A percentile compares a stretch with the other conserved stretches of the same genome.
Conservation (phyloP, 1,140 invertebrate genomes). For the Epicauta chinensis region DNA sequence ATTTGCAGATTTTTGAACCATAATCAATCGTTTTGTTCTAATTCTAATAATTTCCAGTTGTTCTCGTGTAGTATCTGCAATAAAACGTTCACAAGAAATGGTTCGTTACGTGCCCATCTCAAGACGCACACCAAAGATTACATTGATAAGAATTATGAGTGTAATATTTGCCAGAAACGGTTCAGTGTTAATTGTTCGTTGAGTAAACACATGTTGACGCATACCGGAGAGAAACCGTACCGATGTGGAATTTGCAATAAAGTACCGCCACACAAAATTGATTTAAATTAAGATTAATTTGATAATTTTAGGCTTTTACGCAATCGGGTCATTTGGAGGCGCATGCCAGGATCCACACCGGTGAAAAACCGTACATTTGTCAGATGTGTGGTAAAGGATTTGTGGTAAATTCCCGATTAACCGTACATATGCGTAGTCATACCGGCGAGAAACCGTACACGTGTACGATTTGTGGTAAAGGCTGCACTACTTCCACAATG, state of each 20-base stretch:
- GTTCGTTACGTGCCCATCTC: slow-evolving; percentile 12
- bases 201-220: slow-evolving; percentile 28
- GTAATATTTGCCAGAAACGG: slow-evolving; percentile 13
- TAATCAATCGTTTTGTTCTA: not conserved
- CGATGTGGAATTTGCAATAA: slow-evolving; percentile 26
- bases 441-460: slow-evolving; percentile 61
- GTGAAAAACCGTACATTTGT: slow-evolving; percentile 28
- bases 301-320: slow-evolving; percentile 7
- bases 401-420: slow-evolving; percentile 45
- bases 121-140: slow-evolving; percentile 11
- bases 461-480: slow-evolving; percentile 45
- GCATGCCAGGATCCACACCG: slow-evolving; percentile 54
- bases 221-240: slow-evolving; percentile 31
- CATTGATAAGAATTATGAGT: slow-evolving; percentile 6
- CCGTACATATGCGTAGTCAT: slow-evolving; percentile 56
- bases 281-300: not conserved
- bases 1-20: too few species aligned
- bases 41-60: not conserved
- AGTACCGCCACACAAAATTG: not conserved
- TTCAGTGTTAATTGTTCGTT: slow-evolving; percentile 17
- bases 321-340: slow-evolving; percentile 51
- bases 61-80: slow-evolving; percentile 12
- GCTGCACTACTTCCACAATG: slow-evolving; percentile 18
- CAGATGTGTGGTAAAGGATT: slow-evolving; percentile 39
- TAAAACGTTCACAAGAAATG: slow-evolving; percentile 10